Base-by-base conservation (phyloP, 2,888 invertebrate genomes). In the Diplazon laetatorius region DNA sequence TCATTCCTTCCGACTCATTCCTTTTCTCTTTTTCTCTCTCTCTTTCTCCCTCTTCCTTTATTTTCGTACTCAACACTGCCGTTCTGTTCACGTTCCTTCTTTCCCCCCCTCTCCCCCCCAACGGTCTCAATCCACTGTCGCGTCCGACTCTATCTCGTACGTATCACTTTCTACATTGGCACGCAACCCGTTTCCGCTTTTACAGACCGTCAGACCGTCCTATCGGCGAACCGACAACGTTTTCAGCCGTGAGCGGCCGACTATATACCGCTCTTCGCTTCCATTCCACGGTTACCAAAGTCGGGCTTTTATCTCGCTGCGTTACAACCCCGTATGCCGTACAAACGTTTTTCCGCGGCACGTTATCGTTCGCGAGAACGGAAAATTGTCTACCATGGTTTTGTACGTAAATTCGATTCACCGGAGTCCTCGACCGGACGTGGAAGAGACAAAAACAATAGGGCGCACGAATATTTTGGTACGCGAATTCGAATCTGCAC, bases 111-210 rank as follows among this genome's bases (percentile, higher is more conserved):
- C 71, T 55, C 50, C 44, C 37, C 77, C 55, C 70, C 71, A 75
- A 57, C 75, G 76, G 71, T 82, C 82, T 80, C 82, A 81, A 82
- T 82, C 77, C 76, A 55, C 76, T 63, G 68, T 75, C 78, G 76
- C 75, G 60, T 69, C 74, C 76, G 70, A 75, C 75, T 72, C 68
- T 75, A 70, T 74, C 72, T 71, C 72, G 68, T 75, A 62, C 68
- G 76, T 76, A 82, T 83, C 82, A 76, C 78, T 81, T 80, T 57
- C 73, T 77, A 69, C 52, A 77, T 81, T 79, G 74, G 62, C 76
- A 69, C 78, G 68, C 78, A 71, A 71, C 48, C n/a, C 74, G 20
- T n/a, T 14, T 44, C 25, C 14, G 44, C 46, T 35, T 6, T n/a
- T 37, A 37, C 48, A 35, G 37, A 52, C 14, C 35, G 18, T 12